Evolutionary conservation across 2,797 vertebrate species (phyloP).

Genomic region (Enteromius treurensis): DNA sequence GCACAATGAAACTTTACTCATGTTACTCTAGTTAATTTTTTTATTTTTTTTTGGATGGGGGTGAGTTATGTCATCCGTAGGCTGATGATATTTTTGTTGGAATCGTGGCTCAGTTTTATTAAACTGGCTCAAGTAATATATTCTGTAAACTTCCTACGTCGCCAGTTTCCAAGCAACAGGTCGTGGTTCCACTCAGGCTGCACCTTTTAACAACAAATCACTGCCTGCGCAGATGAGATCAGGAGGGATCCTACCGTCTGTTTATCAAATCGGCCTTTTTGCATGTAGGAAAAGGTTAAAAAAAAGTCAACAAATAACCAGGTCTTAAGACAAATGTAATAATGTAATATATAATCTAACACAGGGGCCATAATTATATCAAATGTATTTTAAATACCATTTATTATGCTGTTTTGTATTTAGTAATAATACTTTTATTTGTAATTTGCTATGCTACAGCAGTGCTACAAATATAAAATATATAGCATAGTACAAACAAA

Average conservation of each 20-base stretch:
- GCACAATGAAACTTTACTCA: not conserved
- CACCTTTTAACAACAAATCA: conserved; percentile 23
- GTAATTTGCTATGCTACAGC: too few relatives aligned
- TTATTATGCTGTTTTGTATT: too few relatives aligned
- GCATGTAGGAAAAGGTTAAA: not conserved
- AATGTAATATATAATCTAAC: not conserved
- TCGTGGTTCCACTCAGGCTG: conserved; percentile 4
- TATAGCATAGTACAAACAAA: not conserved
- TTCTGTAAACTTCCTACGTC: conserved; percentile 43
- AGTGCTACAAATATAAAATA: not conserved
- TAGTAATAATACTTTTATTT: too few relatives aligned
- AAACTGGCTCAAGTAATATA: conserved; percentile 38
- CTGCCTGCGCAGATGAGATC: conserved; percentile 4
- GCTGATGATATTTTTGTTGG: conserved; percentile 39
- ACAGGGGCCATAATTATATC: not conserved
- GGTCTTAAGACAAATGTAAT: not conserved
- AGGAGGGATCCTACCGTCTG: not conserved
- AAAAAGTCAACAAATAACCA: not conserved
- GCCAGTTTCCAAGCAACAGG: conserved; percentile 47
- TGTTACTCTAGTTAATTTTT: not conserved
- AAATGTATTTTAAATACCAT: not conserved
- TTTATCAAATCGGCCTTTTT: not conserved
- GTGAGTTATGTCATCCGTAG: conserved; percentile 30
- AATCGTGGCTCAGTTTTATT: conserved; percentile 14
- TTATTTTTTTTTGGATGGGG: not conserved